These are phyloP conservation scores for Papilio elwesi DNA, from an alignment of 2,888 invertebrate species.

Conservation along the genomic window DNA sequence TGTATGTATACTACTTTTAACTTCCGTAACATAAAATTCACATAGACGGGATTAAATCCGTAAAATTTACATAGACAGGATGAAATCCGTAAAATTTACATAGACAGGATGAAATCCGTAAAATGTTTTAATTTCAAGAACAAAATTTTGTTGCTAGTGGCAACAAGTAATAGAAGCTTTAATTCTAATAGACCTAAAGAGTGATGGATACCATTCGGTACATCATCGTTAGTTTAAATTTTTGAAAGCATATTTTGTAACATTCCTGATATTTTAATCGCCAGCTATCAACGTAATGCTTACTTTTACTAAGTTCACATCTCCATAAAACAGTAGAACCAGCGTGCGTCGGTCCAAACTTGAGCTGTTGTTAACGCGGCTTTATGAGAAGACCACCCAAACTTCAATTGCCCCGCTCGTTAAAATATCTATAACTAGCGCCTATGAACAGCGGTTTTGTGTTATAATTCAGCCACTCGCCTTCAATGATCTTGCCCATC, in stretches of 20 bases:
- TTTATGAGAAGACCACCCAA: constrained; percentile 53
- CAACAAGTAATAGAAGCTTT: no score
- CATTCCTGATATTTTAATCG: constrained; percentile 28
- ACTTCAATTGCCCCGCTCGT: constrained; percentile 50
- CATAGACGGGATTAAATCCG: no score
- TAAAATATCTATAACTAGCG: constrained; percentile 50
- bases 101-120: no score
- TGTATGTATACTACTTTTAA: no score
- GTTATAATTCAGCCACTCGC: constrained; percentile 45
- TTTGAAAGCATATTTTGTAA: constrained; percentile 1
- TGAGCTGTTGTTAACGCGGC: constrained; percentile 44
- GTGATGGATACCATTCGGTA: no score
- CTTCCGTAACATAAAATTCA: no score
- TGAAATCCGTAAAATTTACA: no score
- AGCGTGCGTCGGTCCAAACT: constrained; percentile 39
- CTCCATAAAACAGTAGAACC: constrained; percentile 29
- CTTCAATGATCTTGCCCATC: constrained; percentile 36
- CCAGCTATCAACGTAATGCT: constrained; percentile 18
- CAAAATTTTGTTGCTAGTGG: no score
- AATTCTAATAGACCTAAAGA: no score
- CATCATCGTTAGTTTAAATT: neutral
- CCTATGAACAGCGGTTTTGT: constrained; percentile 48
- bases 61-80: no score
- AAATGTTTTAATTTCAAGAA: no score
- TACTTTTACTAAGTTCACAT: constrained; percentile 32